Conservation (phyloP, 2,797 vertebrate species). For the Eutrigla gurnardus region DNA sequence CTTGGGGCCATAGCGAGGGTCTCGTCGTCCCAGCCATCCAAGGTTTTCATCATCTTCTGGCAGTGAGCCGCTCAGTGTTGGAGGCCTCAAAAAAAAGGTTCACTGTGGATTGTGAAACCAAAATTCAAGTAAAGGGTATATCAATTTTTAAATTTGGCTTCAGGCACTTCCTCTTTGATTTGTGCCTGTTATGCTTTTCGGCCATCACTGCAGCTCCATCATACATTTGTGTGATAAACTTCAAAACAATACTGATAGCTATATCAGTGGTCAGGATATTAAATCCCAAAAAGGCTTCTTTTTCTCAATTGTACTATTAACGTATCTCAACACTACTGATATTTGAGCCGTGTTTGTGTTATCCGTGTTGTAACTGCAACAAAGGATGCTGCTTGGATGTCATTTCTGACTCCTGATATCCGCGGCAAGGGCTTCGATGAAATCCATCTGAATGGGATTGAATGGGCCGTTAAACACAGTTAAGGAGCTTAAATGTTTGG, state of each 20-base stretch:
- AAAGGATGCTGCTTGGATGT: accelerated
- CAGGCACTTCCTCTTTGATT: background rate
- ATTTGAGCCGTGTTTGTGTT: background rate
- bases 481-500: no score
- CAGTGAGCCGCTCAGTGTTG: no score
- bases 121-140: background rate
- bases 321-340: background rate
- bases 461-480: background rate
- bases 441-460: background rate
- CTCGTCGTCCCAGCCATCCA: background rate
- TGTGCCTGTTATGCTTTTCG: background rate
- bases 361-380: background rate
- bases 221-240: background rate
- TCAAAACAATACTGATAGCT: background rate
- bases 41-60: background rate
- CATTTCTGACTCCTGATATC: background rate
- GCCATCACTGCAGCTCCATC: background rate
- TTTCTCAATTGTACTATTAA: background rate
- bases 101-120: background rate
- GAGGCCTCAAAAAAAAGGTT: background rate
- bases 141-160: background rate
- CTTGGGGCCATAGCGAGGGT: background rate
- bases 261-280: background rate
- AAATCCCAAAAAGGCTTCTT: background rate
- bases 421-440: background rate